Evolutionary conservation across 2,888 invertebrate genomes (phyloP).

Genomic region (Gastrophysa polygoni): DNA sequence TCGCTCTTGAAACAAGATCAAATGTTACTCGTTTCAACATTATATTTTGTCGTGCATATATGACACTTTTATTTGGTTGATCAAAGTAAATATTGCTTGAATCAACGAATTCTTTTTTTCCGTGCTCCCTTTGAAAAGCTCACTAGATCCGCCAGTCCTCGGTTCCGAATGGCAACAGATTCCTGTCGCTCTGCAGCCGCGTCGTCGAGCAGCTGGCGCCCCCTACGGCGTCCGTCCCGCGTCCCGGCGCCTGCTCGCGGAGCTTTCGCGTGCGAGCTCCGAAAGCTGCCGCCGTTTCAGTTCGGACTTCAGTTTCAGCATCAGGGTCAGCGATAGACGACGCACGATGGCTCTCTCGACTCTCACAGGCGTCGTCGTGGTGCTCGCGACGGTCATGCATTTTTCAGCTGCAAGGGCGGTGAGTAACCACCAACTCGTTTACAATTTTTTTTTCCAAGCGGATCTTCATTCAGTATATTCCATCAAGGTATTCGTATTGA

Average conservation of each 20-base stretch:
- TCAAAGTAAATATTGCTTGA: too few species aligned
- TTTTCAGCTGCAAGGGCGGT: conserved; percentile 31
- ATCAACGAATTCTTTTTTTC: too few species aligned
- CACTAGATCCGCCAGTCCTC: too few species aligned
- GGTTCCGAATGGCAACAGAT: neutral
- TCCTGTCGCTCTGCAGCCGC: neutral
- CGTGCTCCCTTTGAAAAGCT: too few species aligned
- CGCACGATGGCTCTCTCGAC: conserved; percentile 6
- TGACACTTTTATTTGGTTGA: too few species aligned
- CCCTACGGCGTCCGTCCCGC: neutral
- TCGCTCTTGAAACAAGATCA: too few species aligned
- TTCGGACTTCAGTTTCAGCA: conserved; percentile 10
- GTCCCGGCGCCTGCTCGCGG: neutral
- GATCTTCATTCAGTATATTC: too few species aligned
- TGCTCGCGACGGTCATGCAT: conserved; percentile 20
- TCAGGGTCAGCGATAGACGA: conserved; percentile 12
- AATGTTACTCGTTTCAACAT: too few species aligned
- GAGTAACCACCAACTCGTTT: too few species aligned
- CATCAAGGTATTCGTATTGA: too few species aligned
- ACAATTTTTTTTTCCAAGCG: too few species aligned
- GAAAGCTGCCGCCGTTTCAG: conserved; percentile 12
- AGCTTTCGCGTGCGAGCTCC: conserved; percentile 3
- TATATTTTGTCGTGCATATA: too few species aligned
- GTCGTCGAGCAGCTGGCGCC: conserved; percentile 10
- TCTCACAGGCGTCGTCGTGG: conserved; percentile 9